Percentiles rank a stretch among this genome's conserved stretches.
phyloP scores from a whole-genome alignment of 2,888 invertebrate genomes.

The Lottia gigantea region DNA sequence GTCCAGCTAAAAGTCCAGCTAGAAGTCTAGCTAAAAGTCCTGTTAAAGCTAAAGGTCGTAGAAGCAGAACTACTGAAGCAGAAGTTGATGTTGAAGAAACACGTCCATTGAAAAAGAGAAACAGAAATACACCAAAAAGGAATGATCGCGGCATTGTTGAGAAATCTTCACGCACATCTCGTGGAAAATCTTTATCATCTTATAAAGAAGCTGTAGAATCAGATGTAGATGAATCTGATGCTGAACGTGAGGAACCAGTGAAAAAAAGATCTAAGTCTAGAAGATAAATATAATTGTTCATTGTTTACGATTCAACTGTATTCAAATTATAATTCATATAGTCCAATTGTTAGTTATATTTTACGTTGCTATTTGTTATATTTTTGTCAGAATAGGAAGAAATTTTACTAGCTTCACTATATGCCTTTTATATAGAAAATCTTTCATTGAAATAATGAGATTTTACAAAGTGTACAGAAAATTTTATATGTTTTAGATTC shows the following conservation, averaged over 20 bases:
- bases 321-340: too few relatives aligned
- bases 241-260: constrained; percentile 2
- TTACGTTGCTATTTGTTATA: too few relatives aligned
- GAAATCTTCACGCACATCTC: not conserved
- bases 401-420: too few relatives aligned
- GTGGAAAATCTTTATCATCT: not conserved
- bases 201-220: constrained; percentile 2
- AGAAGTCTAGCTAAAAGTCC: constrained; percentile 17
- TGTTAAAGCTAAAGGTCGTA: constrained; percentile 14
- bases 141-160: constrained; percentile 1
- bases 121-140: not conserved
- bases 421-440: too few relatives aligned
- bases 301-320: too few relatives aligned
- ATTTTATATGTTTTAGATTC: too few relatives aligned
- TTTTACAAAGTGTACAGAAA: too few relatives aligned
- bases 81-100: constrained; percentile 15
- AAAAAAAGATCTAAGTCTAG: not conserved
- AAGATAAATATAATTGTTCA: not conserved
- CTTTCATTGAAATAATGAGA: too few relatives aligned
- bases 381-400: too few relatives aligned
- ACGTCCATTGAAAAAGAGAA: not conserved
- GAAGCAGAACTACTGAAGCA: constrained; percentile 18
- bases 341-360: too few relatives aligned
- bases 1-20: constrained; percentile 12
- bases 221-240: not conserved